Evolutionary conservation across 2,797 vertebrate species (phyloP).

Genomic region (Sphenopsis melanotis): DNA sequence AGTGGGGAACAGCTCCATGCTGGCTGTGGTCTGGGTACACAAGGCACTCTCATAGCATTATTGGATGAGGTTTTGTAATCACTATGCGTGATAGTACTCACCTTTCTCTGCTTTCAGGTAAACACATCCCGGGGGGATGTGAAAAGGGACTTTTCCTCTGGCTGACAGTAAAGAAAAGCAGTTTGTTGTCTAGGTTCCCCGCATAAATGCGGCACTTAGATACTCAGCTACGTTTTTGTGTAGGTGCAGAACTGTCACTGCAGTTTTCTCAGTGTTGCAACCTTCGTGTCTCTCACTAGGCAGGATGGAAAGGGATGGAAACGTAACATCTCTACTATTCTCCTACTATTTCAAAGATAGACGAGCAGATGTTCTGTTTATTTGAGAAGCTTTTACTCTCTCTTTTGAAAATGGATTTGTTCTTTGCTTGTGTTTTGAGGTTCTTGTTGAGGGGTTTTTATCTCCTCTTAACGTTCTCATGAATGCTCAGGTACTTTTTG

Average conservation of each 20-base stretch:
- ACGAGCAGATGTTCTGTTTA: not conserved
- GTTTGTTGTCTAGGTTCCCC: not conserved
- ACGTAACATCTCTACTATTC: not conserved
- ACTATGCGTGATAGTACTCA: not conserved
- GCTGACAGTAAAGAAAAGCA: not conserved
- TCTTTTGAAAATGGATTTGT: not conserved
- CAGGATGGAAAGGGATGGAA: not conserved
- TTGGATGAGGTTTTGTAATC: not conserved
- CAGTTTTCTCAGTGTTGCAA: not conserved
- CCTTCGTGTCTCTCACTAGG: not conserved
- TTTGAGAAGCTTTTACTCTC: not conserved
- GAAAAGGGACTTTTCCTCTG: not conserved
- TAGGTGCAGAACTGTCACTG: not conserved
- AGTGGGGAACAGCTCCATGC: not conserved
- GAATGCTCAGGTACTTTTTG: not conserved
- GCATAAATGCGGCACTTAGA: not conserved
- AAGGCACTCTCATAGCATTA: not conserved
- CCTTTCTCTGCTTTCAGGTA: not conserved
- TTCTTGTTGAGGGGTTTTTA: not conserved
- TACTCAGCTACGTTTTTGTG: accelerated
- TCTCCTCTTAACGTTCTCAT: not conserved
- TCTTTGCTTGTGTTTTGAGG: not conserved
- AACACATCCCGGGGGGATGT: accelerated
- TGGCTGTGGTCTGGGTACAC: not conserved
- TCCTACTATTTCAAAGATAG: not conserved